Conservation (phyloP, 1,140 invertebrate genomes). For the Drosophila serrata region DNA sequence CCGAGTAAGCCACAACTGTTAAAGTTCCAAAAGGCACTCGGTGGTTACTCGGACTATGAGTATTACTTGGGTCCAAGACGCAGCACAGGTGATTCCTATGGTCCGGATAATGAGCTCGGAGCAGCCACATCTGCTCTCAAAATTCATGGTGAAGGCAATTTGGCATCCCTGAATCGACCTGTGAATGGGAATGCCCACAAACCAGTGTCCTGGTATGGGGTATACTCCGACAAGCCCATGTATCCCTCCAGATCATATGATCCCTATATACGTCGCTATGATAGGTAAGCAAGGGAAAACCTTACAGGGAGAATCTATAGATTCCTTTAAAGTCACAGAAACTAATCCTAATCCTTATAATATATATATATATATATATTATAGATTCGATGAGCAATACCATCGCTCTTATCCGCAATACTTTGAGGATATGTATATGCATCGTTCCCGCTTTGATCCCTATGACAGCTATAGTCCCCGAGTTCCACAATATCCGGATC, state of each 20-base stretch:
- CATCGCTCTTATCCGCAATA: constrained; percentile 77
- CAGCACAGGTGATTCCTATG: constrained; percentile 4
- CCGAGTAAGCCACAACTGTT: constrained; percentile 20
- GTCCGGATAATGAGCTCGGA: constrained; percentile 36
- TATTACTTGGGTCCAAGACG: constrained; percentile 40
- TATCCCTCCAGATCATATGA: constrained; percentile 82
- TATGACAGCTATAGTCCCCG: constrained; percentile 83
- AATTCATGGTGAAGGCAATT: constrained; percentile 30
- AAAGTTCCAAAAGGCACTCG: constrained; percentile 23
- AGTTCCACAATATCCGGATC: constrained; percentile 76
- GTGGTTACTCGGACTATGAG: constrained; percentile 57
- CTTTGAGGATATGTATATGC: constrained; percentile 79
- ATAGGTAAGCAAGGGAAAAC: constrained; percentile 49
- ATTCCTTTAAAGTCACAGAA: neutral
- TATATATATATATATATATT: neutral
- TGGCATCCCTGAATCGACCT: constrained; percentile 27
- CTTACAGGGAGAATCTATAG: neutral
- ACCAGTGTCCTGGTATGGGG: constrained; percentile 53
- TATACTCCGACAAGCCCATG: constrained; percentile 51
- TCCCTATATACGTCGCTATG: constrained; percentile 79
- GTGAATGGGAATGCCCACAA: constrained; percentile 27
- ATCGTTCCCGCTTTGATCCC: constrained; percentile 75
- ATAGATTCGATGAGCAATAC: constrained; percentile 78
- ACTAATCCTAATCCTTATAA: no score
- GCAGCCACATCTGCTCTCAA: constrained; percentile 26